Evolutionary conservation across 2,113 vertebrate genomes (phyloP), one percentile per base, ranked within the genome.

Genomic region (Pogonocichla stellata): DNA sequence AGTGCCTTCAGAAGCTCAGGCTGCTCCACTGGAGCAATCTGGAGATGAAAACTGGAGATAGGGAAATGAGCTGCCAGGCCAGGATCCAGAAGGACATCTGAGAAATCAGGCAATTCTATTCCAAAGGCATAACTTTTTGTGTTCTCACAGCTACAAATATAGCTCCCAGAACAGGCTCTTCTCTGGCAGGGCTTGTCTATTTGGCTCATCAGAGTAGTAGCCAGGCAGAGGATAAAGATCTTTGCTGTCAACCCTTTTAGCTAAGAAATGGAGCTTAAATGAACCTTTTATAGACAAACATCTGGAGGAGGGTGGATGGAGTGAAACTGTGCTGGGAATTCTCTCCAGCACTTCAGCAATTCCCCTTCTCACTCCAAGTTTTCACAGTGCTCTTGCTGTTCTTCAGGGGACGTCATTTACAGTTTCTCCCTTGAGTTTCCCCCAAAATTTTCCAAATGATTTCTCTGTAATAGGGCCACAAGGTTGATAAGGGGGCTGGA

Each of bases 111-210:
- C 81, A 92, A 88, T 93, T 96, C 88, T 88, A 90, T 80, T 90
- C 85, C 88, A 66, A 95, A 91, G 87, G 82, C 94, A 80, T 86
- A 88, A 67, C 94, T 97, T 93, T 88, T 96, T 73, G 84, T 96
- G 90, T 82, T 96, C 93, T 96, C 93, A 96, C 79, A 93, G 94
- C 79, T 83, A 83, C 87, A 96, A 95, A 95, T 94, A 96, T 90
- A 97, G 96, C 72, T 90, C 81, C 86, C 33, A 80, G 94, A 90
- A 93, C 94, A 96, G 48, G 58, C 81, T 94, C 85, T 95, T 78
- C 93, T 64, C 88, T 94, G 94, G 90, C 94, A 95, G 53, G 2
- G 3, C 67, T 90, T 73, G 38, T 82, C 84, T 91, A 10, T 91
- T 81, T 94, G 66, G 50, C 75, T 94, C 60, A 48, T 92, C 79